phyloP scores from a whole-genome alignment of 2,113 vertebrate species.

The Scytalopus superciliaris region DNA sequence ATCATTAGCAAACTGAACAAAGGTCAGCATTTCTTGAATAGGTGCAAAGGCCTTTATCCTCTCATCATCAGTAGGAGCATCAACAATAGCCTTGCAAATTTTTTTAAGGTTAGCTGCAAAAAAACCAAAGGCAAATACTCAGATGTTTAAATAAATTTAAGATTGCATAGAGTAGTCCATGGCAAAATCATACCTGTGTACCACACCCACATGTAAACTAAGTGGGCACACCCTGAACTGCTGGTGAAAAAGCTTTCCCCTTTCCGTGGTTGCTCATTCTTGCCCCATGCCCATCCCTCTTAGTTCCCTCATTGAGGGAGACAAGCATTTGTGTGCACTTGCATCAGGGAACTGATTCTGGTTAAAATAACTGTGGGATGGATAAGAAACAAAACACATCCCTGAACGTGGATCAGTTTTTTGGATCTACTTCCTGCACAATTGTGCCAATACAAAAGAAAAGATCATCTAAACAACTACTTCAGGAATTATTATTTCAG shows the following conservation, averaged over 20 bases:
- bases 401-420: not conserved
- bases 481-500: not conserved
- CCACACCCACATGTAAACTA: fast-evolving
- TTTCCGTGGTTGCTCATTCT: not conserved
- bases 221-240: not conserved
- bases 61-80: constrained; percentile 85
- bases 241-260: not conserved
- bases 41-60: constrained; percentile 92
- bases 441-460: not conserved
- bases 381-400: not conserved
- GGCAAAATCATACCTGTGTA: not conserved
- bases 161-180: not conserved
- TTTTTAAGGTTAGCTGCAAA: constrained; percentile 84
- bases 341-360: not conserved
- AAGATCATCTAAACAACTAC: not conserved
- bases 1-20: constrained; percentile 98
- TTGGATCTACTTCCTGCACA: not conserved
- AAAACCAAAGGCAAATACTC: not conserved
- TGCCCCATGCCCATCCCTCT: not conserved
- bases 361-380: not conserved
- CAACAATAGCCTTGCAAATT: constrained; percentile 90
- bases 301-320: not conserved
- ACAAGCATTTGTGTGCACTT: not conserved
- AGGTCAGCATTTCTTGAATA: constrained; percentile 93
- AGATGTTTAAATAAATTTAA: not conserved